Evolutionary conservation across 1,140 invertebrate genomes (phyloP), one percentile per base, ranked within the genome.

Genomic region (Marisa cornuarietis): DNA sequence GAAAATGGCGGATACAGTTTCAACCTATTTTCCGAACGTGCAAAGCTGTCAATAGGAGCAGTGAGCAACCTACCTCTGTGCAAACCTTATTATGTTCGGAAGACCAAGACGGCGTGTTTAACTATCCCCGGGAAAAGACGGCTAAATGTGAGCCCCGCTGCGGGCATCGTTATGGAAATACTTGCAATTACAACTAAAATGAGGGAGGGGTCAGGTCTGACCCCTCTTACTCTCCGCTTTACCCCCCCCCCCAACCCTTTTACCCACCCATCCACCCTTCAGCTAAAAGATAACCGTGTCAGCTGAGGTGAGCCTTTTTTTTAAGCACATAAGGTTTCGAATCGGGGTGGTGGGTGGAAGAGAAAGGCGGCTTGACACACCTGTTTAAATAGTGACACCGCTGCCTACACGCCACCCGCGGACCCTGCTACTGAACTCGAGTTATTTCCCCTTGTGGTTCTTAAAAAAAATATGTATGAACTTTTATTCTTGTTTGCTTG

Each of bases 1-100:
- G n/a, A 54, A 66, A 76, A 76, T 76, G 74, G 74, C 74, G 74
- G 74, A 76, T 76, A 76, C 74, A 65, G 74, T 76, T 76, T 76
- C 74, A 62, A 49, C 74, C 74, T 76, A 66, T 76, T 76, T 76
- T 76, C 61, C 74, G 74, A 76, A 76, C 74, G 74, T 66, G 62
- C 62, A 76, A 76, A 76, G 74, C 74, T 66, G 74, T 66, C 74
- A 76, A 76, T 65, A 76, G 74, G 65, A n/a, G 16, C 26, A 9
- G n/a, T 31, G n/a, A 42, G 65, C 54, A 61, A 20, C 10, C 74
- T 76, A 51, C 49, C 74, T 66, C 74, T 52, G 58, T 24, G 74
- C 51, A 76, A 76, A 76, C 74, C 61, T 76, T 76, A 65, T 76
- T 76, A 76, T 65, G 74, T 76, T 76, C n/a, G 63, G 31, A 61